These are phyloP conservation scores for Astur gentilis DNA, from an alignment of 2,113 vertebrate genomes.

Conservation along the genomic window DNA sequence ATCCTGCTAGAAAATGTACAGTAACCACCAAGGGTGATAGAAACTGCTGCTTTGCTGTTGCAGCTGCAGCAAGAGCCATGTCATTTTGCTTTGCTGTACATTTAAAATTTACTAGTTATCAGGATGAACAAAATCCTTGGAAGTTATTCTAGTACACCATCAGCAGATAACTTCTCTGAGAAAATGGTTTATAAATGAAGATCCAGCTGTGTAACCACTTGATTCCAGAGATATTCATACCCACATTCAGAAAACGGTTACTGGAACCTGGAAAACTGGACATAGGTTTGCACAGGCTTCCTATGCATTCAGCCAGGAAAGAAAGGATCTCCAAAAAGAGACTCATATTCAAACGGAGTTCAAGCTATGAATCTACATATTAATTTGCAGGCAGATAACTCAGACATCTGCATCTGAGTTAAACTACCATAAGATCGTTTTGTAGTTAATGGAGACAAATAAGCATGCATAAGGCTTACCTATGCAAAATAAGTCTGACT, in stretches of 20 bases:
- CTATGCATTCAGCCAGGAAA: background rate
- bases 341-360: background rate
- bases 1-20: background rate
- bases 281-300: background rate
- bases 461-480: background rate
- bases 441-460: background rate
- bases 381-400: background rate
- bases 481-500: background rate
- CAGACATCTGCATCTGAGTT: background rate
- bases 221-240: background rate
- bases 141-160: background rate
- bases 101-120: background rate
- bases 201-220: background rate
- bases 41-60: background rate
- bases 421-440: background rate
- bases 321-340: background rate
- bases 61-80: background rate
- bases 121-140: background rate
- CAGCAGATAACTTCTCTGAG: background rate
- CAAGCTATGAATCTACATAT: background rate
- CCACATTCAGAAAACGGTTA: background rate
- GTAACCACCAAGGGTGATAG: background rate
- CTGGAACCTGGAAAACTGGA: background rate
- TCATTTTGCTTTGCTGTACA: background rate
- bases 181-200: background rate